Base-by-base conservation (phyloP, 2,888 invertebrate species). In the Aleiodes leptofemur region DNA sequence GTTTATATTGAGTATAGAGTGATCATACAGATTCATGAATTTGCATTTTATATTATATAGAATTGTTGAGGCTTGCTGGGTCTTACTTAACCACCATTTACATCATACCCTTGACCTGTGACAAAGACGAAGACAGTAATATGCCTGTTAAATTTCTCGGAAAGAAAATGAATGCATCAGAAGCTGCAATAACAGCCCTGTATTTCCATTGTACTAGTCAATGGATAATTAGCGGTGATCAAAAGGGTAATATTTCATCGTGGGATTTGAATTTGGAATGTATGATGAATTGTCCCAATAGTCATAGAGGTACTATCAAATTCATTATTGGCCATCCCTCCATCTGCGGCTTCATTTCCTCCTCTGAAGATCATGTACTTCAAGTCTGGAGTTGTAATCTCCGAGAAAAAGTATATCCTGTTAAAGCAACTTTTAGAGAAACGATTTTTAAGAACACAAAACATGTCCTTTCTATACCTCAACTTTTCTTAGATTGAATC, bases 361-460 rank as follows among this genome's bases (percentile, higher is more conserved):
- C 72, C 29, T 79, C 77, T 4, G 73, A 73, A 29, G 79, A 79
- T 23, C 69, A 77, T 56, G 71, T 79, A 7, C 50, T 85, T 51
- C 84, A 84, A 74, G 82, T 83, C 11, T 85, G 85, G 85, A 82
- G 84, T 34, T 84, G 85, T 68, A 84, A 84, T 75, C 77, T 84
- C 0, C 79, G 80, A 1, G 78, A 75, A 3, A 78, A 76, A 29
- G 73, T 77, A 11, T 66, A 55, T 34, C 7, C 8, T 11, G 4
- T 56, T 38, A 38, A n/a, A 23, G 6, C 9, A 0, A 13, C 59
- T 23, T 2, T 23, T 2, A 23, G 2, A 23, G 23, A 1, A 23
- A 23, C 23, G 23, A 23, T 23, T 23, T 23, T 1, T 23, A 2
- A 23, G 23, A 23, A 23, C 2, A 23, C 23, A 2, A 23, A 23